These are phyloP conservation scores for Acleris laterana DNA, from an alignment of 2,888 invertebrate genomes.

Conservation along the genomic window DNA sequence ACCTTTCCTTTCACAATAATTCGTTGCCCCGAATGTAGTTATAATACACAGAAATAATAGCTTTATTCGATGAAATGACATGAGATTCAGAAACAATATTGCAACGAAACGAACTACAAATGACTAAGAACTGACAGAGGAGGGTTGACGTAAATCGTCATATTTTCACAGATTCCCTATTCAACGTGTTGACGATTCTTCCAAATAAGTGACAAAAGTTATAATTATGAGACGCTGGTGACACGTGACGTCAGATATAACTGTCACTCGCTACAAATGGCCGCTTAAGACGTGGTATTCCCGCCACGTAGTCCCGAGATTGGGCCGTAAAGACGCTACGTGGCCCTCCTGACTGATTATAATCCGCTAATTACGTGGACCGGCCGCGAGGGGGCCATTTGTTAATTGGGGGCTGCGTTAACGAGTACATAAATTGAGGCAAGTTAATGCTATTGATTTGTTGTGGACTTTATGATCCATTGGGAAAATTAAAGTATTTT, in stretches of 20 bases:
- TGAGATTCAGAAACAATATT: too few relatives aligned
- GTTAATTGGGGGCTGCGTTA: slow-evolving; percentile 22
- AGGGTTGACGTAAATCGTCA: too few relatives aligned
- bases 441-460: neutral
- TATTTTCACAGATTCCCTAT: neutral
- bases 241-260: neutral
- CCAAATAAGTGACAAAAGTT: too few relatives aligned
- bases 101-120: too few relatives aligned
- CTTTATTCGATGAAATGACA: too few relatives aligned
- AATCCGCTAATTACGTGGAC: slow-evolving; percentile 66
- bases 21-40: too few relatives aligned
- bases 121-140: too few relatives aligned
- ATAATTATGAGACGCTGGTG: neutral
- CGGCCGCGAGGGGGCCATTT: slow-evolving; percentile 34
- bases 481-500: too few relatives aligned
- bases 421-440: neutral
- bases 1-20: too few relatives aligned
- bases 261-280: neutral
- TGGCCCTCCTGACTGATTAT: slow-evolving; percentile 65
- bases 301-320: slow-evolving; percentile 54
- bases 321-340: slow-evolving; percentile 59
- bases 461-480: neutral
- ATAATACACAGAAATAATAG: too few relatives aligned
- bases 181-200: neutral
- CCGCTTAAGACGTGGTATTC: slow-evolving; percentile 45